Evolutionary conservation across 1,140 invertebrate genomes (phyloP), one percentile per base, ranked within the genome.

Genomic region (Oreohelix idahoensis): DNA sequence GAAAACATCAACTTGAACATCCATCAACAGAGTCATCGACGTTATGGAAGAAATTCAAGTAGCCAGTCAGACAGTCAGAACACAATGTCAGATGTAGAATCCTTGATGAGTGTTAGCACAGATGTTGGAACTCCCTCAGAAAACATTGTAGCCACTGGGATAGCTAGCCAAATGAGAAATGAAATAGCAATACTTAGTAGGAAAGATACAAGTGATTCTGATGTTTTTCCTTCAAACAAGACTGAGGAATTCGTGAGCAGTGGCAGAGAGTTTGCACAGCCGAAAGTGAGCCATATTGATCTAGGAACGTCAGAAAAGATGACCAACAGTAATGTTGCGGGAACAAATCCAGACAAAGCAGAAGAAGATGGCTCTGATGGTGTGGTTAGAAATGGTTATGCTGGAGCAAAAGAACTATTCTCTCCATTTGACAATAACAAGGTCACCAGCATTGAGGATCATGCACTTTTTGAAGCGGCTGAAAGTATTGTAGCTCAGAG

Each of bases 31-130:
- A 63, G 53, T n/a, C 77, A 20, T 13, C 29, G 20, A 23, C 51
- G 29, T 51, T 53, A 58, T 70, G 66, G 36, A 32, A 71, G 79
- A 36, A 39, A 74, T 20, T 82, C 80, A 13, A 82, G 80, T 36
- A 82, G 80, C 51, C 80, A 82, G 45, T 82, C 80, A 49, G 80
- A 82, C 80, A 53, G 45, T n/a, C 80, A 82, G 80, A 82, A 82
- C 80, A 82, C 80, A 13, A 82, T 82, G 80, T 82, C 80, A 0
- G 80, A 82, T 51, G 80, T 82, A 1, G 80, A 82, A 13, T 82
- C 80, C 0, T 36, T 82, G 45, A 53, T 82, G 70, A 74, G 70
- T 29, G 51, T 82, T 20, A 82, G 80, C 39, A 75, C 71, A 5
- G 80, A 82, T n/a, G 45, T 82, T 20, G 80, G 70, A 2, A 82